A percentile compares a stretch with the other conserved stretches of the same genome.
phyloP scores from a whole-genome alignment of 2,797 vertebrate species.

The Cetoscarus ocellatus region DNA sequence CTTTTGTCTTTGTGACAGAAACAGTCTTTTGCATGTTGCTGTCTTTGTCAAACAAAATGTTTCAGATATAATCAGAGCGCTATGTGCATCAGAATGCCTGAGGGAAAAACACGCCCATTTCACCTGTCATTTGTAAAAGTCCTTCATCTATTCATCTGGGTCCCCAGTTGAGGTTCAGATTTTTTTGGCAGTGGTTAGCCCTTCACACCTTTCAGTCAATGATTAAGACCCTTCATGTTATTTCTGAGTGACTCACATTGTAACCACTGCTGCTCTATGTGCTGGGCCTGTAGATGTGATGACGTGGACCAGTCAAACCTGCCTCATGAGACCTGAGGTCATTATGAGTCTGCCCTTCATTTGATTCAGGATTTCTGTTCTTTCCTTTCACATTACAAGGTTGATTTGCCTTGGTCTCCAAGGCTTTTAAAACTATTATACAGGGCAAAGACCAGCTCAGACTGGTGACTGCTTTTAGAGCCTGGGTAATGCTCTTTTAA shows the following conservation, averaged over 20 bases:
- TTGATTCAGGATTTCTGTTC: slow-evolving; percentile 54
- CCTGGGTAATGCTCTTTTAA: slow-evolving; percentile 26
- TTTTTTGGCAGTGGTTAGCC: slow-evolving; percentile 34
- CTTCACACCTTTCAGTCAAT: slow-evolving; percentile 34
- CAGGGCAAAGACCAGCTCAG: slow-evolving; percentile 39
- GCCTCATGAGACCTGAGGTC: slow-evolving; percentile 38
- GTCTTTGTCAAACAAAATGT: not conserved
- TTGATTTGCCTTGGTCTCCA: slow-evolving; percentile 69
- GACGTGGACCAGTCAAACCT: slow-evolving; percentile 11
- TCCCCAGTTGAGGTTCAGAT: slow-evolving; percentile 53
- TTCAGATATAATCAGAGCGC: slow-evolving; percentile 31
- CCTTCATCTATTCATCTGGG: slow-evolving; percentile 27
- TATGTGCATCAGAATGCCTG: slow-evolving; percentile 23
- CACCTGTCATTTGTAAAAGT: slow-evolving; percentile 48
- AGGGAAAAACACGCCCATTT: slow-evolving; percentile 18
- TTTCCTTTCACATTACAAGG: slow-evolving; percentile 74
- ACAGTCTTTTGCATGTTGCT: slow-evolving; percentile 46
- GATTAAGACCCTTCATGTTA: slow-evolving; percentile 30
- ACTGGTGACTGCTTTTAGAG: slow-evolving; percentile 15
- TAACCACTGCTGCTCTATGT: slow-evolving; percentile 3
- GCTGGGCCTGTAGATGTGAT: slow-evolving; percentile 39
- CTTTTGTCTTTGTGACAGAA: slow-evolving; percentile 29
- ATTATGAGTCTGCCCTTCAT: slow-evolving; percentile 49
- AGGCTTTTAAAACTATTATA: slow-evolving; percentile 64
- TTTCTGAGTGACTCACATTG: slow-evolving; percentile 39